Conservation (phyloP, 2,797 vertebrate species). For the Melanotaenia maccullochi region DNA sequence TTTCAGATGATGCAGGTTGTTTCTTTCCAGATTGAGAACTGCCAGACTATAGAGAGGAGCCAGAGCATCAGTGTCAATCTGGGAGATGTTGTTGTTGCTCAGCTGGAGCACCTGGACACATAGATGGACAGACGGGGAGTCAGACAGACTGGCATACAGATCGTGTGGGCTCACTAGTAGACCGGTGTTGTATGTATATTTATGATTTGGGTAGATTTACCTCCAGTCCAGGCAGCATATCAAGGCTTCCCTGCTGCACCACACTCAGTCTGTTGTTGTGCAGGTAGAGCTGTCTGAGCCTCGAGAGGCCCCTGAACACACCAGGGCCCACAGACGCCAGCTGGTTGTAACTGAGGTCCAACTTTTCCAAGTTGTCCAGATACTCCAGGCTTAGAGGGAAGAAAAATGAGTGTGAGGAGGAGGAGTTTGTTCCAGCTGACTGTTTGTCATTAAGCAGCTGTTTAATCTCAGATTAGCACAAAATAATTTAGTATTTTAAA, state of each 20-base stretch:
- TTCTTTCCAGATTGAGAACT: slow-evolving; percentile 74
- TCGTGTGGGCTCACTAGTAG: too few relatives aligned
- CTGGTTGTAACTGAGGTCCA: slow-evolving; percentile 78
- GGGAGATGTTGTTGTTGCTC: slow-evolving; percentile 79
- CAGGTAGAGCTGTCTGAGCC: slow-evolving; percentile 80
- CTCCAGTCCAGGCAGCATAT: slow-evolving; percentile 81
- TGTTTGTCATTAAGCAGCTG: too few relatives aligned
- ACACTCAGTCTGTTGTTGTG: slow-evolving; percentile 72
- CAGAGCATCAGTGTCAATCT: slow-evolving; percentile 77
- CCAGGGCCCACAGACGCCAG: slow-evolving; percentile 70
- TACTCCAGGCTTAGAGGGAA: slow-evolving; percentile 57
- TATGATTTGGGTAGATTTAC: slow-evolving; percentile 28
- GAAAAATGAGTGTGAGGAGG: too few relatives aligned
- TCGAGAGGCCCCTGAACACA: slow-evolving; percentile 78
- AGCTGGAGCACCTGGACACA: slow-evolving; percentile 75
- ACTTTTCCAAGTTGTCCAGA: slow-evolving; percentile 77
- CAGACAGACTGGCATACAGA: background rate
- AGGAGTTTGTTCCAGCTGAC: too few relatives aligned
- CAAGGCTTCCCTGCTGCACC: slow-evolving; percentile 73
- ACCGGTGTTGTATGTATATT: too few relatives aligned
- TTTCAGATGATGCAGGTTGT: slow-evolving; percentile 78
- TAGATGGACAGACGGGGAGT: slow-evolving; percentile 7
- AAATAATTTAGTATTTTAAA: too few relatives aligned
- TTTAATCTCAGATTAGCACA: too few relatives aligned
- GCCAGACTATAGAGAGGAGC: slow-evolving; percentile 76